Conservation (phyloP, 1,140 invertebrate species). For the Dryas iulia region DNA sequence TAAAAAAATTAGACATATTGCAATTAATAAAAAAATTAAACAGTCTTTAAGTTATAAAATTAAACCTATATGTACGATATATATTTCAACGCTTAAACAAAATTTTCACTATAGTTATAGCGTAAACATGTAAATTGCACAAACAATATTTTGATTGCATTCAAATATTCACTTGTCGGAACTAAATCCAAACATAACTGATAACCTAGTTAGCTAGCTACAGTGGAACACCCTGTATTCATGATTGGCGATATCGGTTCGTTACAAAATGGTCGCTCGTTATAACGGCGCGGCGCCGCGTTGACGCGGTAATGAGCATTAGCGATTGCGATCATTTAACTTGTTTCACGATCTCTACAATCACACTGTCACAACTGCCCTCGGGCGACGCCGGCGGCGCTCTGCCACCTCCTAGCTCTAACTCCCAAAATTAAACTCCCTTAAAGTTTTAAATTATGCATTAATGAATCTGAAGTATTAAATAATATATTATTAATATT, state of each 20-base stretch:
- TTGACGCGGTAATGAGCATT: conserved; percentile 14
- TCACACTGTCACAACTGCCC: conserved; percentile 9
- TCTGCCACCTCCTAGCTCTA: neutral
- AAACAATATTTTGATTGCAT: no score
- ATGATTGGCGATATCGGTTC: conserved; percentile 16
- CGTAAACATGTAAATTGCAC: no score
- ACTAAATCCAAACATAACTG: no score
- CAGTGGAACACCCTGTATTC: neutral
- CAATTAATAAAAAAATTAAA: no score
- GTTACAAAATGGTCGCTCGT: conserved; percentile 10
- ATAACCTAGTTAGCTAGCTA: no score
- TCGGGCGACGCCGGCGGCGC: neutral
- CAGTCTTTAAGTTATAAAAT: no score
- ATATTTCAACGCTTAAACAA: no score
- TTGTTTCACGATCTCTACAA: conserved; percentile 11
- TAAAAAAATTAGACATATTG: no score
- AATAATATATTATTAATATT: no score
- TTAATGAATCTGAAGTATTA: neutral
- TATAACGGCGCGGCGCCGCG: conserved; percentile 4
- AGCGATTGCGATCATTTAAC: conserved; percentile 14
- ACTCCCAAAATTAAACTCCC: neutral
- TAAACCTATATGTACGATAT: no score
- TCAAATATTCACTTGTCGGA: no score
- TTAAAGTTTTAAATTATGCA: neutral
- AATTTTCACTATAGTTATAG: no score